Evolutionary conservation across 2,113 vertebrate genomes (phyloP).

Genomic region (Lepus europaeus): DNA sequence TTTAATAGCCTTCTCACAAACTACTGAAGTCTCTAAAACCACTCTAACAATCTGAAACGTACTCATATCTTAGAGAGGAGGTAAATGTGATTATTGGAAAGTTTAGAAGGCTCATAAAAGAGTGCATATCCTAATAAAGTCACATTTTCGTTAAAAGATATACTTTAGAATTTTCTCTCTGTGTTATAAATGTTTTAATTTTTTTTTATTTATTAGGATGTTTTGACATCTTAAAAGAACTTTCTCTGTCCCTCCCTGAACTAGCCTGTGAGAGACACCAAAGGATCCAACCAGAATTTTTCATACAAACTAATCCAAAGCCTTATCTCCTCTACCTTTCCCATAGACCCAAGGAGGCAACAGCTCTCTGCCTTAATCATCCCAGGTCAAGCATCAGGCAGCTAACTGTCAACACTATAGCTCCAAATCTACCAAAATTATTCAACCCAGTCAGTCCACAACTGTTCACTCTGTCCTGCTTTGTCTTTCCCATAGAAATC

Average conservation of each 20-base stretch:
- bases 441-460: neutral
- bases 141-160: neutral
- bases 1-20: constrained; percentile 35
- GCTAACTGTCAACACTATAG: neutral
- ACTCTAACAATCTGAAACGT: neutral
- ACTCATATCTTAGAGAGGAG: neutral
- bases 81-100: neutral
- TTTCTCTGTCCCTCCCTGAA: neutral
- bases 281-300: neutral
- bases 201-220: neutral
- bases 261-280: neutral
- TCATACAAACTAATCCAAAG: neutral
- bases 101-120: neutral
- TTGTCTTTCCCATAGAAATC: neutral
- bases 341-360: neutral
- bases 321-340: neutral
- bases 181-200: neutral
- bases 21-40: neutral
- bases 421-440: neutral
- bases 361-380: neutral
- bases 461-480: fast-evolving
- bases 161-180: neutral
- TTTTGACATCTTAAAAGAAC: neutral
- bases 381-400: neutral
- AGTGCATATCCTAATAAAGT: neutral